A percentile compares a stretch with the other conserved stretches of the same genome.
These are phyloP conservation scores for Macrosoma leucophasiata DNA, from an alignment of 2,888 invertebrate genomes.

Conservation along the genomic window DNA sequence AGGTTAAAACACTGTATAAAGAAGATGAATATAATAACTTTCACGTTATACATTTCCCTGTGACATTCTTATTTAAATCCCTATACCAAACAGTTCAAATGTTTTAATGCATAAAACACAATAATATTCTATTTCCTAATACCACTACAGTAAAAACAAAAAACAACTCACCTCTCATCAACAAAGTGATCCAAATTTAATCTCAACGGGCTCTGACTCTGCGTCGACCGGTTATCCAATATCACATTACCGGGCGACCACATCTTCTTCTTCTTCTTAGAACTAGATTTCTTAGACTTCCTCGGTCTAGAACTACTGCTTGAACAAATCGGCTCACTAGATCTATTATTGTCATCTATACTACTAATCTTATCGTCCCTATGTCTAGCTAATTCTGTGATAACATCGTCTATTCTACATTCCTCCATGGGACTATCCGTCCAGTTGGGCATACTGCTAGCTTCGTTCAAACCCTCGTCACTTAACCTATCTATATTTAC, in stretches of 20 bases:
- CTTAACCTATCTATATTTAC: slow-evolving; percentile 44
- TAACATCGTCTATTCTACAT: slow-evolving; percentile 52
- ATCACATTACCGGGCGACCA: slow-evolving; percentile 65
- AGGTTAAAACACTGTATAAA: not conserved
- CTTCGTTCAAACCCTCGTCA: slow-evolving; percentile 39
- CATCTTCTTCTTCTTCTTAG: slow-evolving; percentile 52
- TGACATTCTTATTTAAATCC: too few species aligned
- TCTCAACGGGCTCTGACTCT: slow-evolving; percentile 48
- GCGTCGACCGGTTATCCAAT: slow-evolving; percentile 51
- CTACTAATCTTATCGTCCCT: slow-evolving; percentile 43
- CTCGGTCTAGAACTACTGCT: slow-evolving; percentile 39
- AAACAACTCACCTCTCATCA: slow-evolving; percentile 54
- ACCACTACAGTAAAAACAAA: slow-evolving; percentile 5
- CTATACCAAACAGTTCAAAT: too few species aligned
- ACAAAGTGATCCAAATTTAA: slow-evolving; percentile 68
- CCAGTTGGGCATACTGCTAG: slow-evolving; percentile 42
- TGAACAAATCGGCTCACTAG: slow-evolving; percentile 31
- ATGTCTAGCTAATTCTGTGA: slow-evolving; percentile 49
- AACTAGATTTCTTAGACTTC: slow-evolving; percentile 45
- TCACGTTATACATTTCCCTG: too few species aligned
- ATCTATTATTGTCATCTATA: slow-evolving; percentile 34
- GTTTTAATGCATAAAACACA: too few species aligned
- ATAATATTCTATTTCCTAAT: too few species aligned
- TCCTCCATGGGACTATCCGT: slow-evolving; percentile 41
- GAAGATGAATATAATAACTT: not conserved